A percentile compares a stretch with the other conserved stretches of the same genome.
Evolutionary conservation across 2,888 invertebrate species (phyloP).

Genomic region (Ichneumon xanthorius): DNA sequence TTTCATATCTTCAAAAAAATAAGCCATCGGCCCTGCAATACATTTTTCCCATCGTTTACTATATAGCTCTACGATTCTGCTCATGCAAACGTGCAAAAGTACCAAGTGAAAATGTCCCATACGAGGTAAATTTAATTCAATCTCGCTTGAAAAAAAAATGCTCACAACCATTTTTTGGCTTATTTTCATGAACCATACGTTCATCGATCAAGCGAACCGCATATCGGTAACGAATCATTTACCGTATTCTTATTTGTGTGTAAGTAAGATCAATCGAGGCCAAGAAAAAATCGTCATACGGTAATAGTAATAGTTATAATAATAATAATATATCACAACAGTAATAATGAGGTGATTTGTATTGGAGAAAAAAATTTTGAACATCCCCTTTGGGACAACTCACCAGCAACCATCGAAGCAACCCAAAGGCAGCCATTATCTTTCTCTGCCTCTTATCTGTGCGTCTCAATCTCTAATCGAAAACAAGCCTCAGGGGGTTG

Average conservation of each 20-base stretch:
- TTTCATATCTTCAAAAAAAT: constrained; percentile 82
- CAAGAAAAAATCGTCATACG: constrained; percentile 32
- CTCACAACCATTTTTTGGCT: constrained; percentile 75
- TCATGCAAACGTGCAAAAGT: constrained; percentile 52
- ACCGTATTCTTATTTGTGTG: constrained; percentile 30
- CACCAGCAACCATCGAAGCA: constrained; percentile 84
- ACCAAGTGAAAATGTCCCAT: constrained; percentile 50
- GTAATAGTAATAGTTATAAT: not conserved
- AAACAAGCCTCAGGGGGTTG: constrained; percentile 83
- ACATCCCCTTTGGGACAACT: constrained; percentile 84
- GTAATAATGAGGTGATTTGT: constrained; percentile 46
- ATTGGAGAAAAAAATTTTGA: constrained; percentile 79
- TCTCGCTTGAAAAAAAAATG: constrained; percentile 13
- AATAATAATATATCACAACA: not conserved
- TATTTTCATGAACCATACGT: constrained; percentile 83
- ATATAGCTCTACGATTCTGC: constrained; percentile 24
- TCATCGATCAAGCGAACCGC: constrained; percentile 24
- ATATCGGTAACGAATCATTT: constrained; percentile 25
- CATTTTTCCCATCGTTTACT: constrained; percentile 12
- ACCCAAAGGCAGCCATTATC: constrained; percentile 84
- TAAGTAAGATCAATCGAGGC: constrained; percentile 36
- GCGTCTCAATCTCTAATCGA: constrained; percentile 83
- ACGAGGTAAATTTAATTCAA: constrained; percentile 13
- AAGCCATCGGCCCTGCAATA: constrained; percentile 76
- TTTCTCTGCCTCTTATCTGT: constrained; percentile 79